These are phyloP conservation scores for Prunella fulvescens DNA, from an alignment of 2,113 vertebrate genomes.

Conservation along the genomic window DNA sequence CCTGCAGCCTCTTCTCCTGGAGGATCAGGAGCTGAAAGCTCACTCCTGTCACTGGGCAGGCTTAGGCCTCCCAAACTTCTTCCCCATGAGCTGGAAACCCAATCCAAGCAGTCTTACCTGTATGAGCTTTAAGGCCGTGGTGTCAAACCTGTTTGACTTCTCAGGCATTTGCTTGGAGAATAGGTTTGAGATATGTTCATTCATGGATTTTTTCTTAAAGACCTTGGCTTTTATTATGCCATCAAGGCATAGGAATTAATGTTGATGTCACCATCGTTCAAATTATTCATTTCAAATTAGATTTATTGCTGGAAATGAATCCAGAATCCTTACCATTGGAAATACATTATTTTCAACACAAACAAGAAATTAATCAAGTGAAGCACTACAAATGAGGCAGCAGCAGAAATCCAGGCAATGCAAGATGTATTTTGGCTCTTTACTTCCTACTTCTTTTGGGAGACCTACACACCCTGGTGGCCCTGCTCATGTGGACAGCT, in stretches of 20 bases:
- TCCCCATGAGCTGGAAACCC: too few species aligned
- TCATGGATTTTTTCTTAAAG: not conserved
- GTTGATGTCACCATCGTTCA: not conserved
- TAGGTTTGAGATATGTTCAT: not conserved
- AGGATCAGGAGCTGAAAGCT: accelerated
- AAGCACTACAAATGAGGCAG: not conserved
- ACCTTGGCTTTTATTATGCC: not conserved
- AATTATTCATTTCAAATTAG: not conserved
- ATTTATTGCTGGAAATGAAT: not conserved
- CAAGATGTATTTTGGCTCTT: not conserved
- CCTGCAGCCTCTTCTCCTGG: not conserved
- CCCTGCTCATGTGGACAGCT: accelerated
- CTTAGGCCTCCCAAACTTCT: too few species aligned
- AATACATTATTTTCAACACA: not conserved
- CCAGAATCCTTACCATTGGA: not conserved
- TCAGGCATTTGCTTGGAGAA: not conserved
- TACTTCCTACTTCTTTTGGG: not conserved
- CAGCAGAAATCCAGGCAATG: not conserved
- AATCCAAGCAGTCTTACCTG: accelerated
- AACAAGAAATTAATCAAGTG: not conserved
- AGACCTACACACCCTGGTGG: not conserved
- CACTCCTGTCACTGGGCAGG: accelerated
- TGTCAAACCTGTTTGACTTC: accelerated
- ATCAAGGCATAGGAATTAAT: not conserved
- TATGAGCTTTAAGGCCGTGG: accelerated